Evolutionary conservation across 1,140 invertebrate species (phyloP), one percentile per base, ranked within the genome.

Genomic region (Penaeus vannamei): DNA sequence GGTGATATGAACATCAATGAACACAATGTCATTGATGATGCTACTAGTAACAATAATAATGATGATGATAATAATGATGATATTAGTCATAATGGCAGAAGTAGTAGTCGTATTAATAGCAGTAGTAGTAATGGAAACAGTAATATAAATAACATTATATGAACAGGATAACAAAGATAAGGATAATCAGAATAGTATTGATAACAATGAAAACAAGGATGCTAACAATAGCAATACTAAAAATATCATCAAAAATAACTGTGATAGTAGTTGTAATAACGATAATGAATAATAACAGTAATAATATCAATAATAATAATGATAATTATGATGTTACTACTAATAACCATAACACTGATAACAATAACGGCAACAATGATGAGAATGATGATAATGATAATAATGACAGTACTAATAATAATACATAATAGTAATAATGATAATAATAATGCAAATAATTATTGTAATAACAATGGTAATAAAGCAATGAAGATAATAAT

Each of bases 1-100:
- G n/a, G n/a, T n/a, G n/a, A n/a, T n/a, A n/a, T n/a, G n/a, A n/a
- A n/a, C n/a, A n/a, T n/a, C n/a, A n/a, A n/a, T n/a, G n/a, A n/a
- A n/a, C n/a, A n/a, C n/a, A n/a, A n/a, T n/a, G n/a, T n/a, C n/a
- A n/a, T n/a, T n/a, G n/a, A n/a, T n/a, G n/a, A n/a, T n/a, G n/a
- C n/a, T n/a, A n/a, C n/a, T n/a, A n/a, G n/a, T n/a, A n/a, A 32
- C 64, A 62, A 32, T 64, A 62, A 23, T 83, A 83, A 32, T 83
- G 29, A 26, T 83, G 64, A 23, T 83, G 64, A 26, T 83, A 83
- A 36, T 83, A 83, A 32, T 83, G 36, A 32, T 64, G 36, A 32
- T 83, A 62, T 20, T 83, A 83, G 22, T 83, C 32, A 22, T 62
- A 83, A 46, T 62, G 64, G 19, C 64, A 62, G 22, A 26, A 83